Percentiles rank a stretch among this genome's conserved stretches.
Conservation (phyloP, 2,797 vertebrate genomes). For the Phrynocephalus vlangalii region DNA sequence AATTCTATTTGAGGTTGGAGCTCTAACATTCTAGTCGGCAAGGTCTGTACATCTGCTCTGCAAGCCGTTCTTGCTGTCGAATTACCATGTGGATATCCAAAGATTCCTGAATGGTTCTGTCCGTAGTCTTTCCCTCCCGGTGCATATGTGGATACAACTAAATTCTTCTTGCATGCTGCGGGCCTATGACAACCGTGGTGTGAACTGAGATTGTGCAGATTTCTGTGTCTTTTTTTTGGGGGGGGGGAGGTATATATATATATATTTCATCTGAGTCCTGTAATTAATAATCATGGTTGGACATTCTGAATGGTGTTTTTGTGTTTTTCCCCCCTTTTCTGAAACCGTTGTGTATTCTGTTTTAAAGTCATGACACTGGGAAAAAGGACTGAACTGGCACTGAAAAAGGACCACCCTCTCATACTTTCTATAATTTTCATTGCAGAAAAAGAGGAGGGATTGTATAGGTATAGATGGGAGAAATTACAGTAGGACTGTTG, state of each 20-base stretch:
- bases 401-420: no score
- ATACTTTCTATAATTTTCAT: no score
- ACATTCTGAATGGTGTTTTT: not conserved
- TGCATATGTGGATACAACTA: no score
- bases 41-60: not conserved
- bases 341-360: not conserved
- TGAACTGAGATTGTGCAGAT: no score
- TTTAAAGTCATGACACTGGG: not conserved
- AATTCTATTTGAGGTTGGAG: not conserved
- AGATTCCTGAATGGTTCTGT: not conserved
- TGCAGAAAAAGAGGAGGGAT: not conserved
- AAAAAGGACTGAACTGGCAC: no score
- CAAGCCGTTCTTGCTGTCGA: not conserved
- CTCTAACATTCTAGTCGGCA: not conserved
- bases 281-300: not conserved
- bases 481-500: no score
- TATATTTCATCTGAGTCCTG: not conserved
- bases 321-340: not conserved
- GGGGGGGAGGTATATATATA: not conserved
- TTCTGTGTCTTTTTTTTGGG: not conserved
- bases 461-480: no score
- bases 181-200: not conserved
- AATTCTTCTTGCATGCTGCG: not conserved
- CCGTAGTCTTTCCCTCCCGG: not conserved
- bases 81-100: not conserved